Conservation (phyloP, 23 tunicate species). For the Oikopleura dioica region DNA sequence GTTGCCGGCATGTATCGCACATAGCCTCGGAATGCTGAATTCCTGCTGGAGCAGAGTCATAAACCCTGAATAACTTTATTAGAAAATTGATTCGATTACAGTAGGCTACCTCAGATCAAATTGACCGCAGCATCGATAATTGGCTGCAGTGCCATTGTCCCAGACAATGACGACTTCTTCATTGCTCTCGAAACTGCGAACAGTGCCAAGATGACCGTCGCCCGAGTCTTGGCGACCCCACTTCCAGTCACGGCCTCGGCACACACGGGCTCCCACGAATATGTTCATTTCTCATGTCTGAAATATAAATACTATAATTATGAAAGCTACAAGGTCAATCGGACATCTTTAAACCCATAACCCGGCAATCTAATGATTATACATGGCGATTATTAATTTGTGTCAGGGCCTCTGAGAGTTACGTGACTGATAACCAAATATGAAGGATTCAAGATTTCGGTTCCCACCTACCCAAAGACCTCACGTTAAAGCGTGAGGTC, state of each 20-base stretch:
- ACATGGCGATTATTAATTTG: no score
- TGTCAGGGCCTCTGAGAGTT: no score
- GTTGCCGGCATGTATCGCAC: constrained; percentile 96
- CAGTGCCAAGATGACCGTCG: constrained; percentile 99
- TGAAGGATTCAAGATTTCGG: no score
- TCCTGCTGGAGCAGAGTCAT: constrained; percentile 93
- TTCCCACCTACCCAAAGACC: no score
- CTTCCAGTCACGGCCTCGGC: constrained; percentile 98
- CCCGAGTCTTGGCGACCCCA: constrained; percentile 99
- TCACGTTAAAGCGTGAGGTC: no score
- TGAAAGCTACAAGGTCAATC: background rate
- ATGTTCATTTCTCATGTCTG: background rate
- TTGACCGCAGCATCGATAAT: constrained; percentile 85
- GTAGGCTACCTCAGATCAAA: constrained; percentile 60
- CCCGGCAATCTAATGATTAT: no score
- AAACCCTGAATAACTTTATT: no score
- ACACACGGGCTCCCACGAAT: constrained; percentile 68
- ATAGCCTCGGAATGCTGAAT: constrained; percentile 71
- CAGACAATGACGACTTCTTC: constrained; percentile 99
- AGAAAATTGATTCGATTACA: no score
- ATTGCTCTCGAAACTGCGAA: constrained; percentile 66
- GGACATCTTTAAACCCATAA: background rate
- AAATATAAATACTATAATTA: background rate
- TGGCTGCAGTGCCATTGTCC: constrained; percentile 99
- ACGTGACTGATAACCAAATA: no score